Evolutionary conservation across 2,888 invertebrate species (phyloP).

Genomic region (Dysmachus trigonus): DNA sequence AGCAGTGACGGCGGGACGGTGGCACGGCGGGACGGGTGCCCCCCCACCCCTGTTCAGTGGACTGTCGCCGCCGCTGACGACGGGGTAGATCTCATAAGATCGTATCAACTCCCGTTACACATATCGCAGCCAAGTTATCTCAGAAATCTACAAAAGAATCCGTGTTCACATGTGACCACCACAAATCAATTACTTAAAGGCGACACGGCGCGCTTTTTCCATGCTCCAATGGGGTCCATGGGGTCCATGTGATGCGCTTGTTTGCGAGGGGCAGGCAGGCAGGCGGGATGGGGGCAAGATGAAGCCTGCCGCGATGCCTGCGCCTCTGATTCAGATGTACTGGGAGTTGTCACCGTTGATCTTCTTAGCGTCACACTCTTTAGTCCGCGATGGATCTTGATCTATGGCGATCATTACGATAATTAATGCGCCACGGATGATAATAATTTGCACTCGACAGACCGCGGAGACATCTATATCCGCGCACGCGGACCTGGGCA

Average conservation of each 20-base stretch:
- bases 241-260: too few species aligned
- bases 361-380: conserved; percentile 36
- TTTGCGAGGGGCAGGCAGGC: too few species aligned
- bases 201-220: background rate
- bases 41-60: too few species aligned
- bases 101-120: conserved; percentile 22
- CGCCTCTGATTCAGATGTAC: conserved; percentile 27
- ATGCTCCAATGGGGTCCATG: background rate
- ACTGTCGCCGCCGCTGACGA: background rate
- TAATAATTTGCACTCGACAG: conserved; percentile 42
- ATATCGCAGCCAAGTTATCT: background rate
- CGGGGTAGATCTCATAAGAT: background rate
- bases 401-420: conserved; percentile 40
- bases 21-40: too few species aligned
- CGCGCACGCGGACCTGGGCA: background rate
- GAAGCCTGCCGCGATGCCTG: background rate
- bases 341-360: conserved; percentile 23
- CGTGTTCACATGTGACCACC: conserved; percentile 31
- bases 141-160: conserved; percentile 18
- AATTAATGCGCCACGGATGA: conserved; percentile 39
- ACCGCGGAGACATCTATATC: conserved; percentile 24
- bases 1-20: background rate
- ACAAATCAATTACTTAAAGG: conserved; percentile 16
- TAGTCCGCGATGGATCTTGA: conserved; percentile 39
- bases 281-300: too few species aligned